Percentiles rank a stretch among this genome's conserved stretches.
Evolutionary conservation across 2,797 vertebrate species (phyloP).

Genomic region (Mormyrus proboscirostris): DNA sequence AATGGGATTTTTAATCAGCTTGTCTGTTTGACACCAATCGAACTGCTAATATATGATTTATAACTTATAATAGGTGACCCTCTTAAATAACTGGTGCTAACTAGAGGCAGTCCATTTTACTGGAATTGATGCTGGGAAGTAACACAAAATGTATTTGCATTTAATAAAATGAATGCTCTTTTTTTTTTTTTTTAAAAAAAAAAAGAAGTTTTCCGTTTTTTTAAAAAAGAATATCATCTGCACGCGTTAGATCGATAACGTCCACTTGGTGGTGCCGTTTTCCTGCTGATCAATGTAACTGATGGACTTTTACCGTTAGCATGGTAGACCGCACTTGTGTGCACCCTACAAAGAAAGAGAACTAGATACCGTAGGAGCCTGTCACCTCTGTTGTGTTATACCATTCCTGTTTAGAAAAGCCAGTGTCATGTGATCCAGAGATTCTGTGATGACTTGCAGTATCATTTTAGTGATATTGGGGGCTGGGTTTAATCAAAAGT

Average conservation of each 20-base stretch:
- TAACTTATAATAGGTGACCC: not conserved
- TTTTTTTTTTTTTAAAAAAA: too few species aligned
- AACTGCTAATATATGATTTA: not conserved
- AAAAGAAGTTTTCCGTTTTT: too few species aligned
- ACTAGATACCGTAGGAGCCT: not conserved
- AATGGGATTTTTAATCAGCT: not conserved
- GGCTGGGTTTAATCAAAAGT: not conserved
- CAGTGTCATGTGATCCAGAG: not conserved
- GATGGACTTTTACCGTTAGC: not conserved
- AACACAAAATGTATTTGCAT: not conserved
- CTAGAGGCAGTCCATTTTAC: not conserved
- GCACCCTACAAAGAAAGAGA: not conserved
- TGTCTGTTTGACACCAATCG: not conserved
- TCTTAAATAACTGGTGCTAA: not conserved
- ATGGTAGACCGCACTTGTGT: not conserved
- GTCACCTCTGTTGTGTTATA: not conserved
- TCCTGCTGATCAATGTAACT: not conserved
- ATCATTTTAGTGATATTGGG: not conserved
- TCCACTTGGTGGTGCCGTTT: conserved; percentile 38
- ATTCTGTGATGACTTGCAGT: not conserved
- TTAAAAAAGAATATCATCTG: not conserved
- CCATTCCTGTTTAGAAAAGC: not conserved
- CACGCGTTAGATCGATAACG: not conserved
- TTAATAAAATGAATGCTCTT: not conserved
- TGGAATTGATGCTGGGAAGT: not conserved